Conservation (phyloP, 2,113 vertebrate species). For the Corythaixoides concolor region DNA sequence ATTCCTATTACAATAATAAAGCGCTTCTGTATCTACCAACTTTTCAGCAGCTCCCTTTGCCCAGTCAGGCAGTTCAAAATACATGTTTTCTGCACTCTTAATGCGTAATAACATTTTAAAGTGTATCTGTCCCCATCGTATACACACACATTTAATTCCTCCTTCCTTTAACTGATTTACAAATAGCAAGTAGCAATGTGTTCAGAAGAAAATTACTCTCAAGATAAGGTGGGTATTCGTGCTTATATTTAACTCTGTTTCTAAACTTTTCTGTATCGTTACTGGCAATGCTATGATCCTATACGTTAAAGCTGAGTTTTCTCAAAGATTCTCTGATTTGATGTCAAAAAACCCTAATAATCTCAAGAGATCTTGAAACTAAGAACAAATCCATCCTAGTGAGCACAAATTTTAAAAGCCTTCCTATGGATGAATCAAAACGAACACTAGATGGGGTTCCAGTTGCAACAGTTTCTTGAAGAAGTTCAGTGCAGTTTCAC, state of each 20-base stretch:
- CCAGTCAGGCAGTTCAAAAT: neutral
- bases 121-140: neutral
- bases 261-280: neutral
- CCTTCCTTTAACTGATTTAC: neutral
- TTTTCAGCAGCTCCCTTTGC: conserved; percentile 8
- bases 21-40: neutral
- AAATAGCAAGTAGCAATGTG: neutral
- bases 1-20: conserved; percentile 35
- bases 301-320: neutral
- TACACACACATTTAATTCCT: neutral
- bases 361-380: neutral
- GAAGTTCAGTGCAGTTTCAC: conserved; percentile 82
- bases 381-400: conserved; percentile 8
- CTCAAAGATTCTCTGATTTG: neutral
- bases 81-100: neutral
- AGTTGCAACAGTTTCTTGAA: conserved; percentile 85
- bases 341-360: neutral
- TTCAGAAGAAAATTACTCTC: neutral
- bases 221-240: neutral
- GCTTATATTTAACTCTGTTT: neutral
- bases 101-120: neutral
- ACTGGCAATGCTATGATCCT: neutral
- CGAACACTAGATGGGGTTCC: conserved; percentile 96
- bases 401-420: conserved; percentile 41
- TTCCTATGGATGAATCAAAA: conserved; percentile 77